These are phyloP conservation scores for Drosophila antonietae DNA, from an alignment of 2,888 invertebrate genomes.

Conservation along the genomic window DNA sequence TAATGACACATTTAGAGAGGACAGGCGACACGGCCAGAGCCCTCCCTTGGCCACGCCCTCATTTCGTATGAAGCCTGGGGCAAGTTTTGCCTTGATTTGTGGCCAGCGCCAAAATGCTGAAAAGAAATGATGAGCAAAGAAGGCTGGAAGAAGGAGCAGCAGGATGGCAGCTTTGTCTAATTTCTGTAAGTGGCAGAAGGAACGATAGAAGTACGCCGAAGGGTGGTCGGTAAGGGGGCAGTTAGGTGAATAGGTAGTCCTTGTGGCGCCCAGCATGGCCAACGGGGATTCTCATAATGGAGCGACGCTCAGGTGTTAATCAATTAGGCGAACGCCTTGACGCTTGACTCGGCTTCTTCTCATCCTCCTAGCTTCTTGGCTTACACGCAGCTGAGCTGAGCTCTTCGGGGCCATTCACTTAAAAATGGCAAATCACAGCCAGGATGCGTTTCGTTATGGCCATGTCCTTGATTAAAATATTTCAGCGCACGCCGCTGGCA, in stretches of 20 bases:
- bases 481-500: constrained; percentile 47
- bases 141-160: background rate
- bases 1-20: constrained; percentile 66
- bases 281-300: constrained; percentile 52
- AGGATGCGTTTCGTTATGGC: constrained; percentile 34
- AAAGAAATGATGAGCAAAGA: background rate
- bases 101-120: constrained; percentile 27
- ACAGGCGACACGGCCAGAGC: constrained; percentile 4
- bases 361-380: background rate
- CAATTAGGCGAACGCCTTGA: constrained; percentile 54
- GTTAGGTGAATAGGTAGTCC: background rate
- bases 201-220: background rate
- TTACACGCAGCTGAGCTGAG: background rate
- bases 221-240: fast-evolving
- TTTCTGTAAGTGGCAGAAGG: constrained; percentile 48
- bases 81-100: constrained; percentile 55
- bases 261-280: constrained; percentile 22
- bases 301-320: constrained; percentile 65
- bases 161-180: constrained; percentile 28
- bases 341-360: constrained; percentile 12
- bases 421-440: constrained; percentile 42
- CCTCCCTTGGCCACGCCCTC: background rate
- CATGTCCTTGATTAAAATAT: constrained; percentile 61
- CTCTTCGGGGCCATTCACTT: constrained; percentile 16
- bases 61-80: background rate